Percentiles rank a stretch among this genome's conserved stretches.
Evolutionary conservation across 2,797 vertebrate genomes (phyloP).

Genomic region (Enteromius argenteus): DNA sequence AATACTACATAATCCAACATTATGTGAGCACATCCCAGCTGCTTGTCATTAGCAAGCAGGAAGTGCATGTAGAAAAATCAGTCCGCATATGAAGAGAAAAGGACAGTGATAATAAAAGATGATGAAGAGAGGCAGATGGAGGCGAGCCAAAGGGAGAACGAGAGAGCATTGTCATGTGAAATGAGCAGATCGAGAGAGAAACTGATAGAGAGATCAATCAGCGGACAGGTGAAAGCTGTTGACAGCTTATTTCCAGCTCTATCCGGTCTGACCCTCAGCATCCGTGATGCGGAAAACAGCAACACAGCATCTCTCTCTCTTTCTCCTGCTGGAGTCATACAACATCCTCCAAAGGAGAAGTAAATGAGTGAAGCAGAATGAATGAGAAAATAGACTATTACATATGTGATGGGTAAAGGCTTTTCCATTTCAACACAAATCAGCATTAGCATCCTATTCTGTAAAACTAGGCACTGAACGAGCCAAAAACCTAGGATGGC

Average conservation of each 20-base stretch:
- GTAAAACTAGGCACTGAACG: background rate
- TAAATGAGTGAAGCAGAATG: background rate
- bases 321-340: background rate
- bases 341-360: background rate
- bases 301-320: slow-evolving; percentile 13
- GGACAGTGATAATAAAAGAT: slow-evolving; percentile 32
- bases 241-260: slow-evolving; percentile 55
- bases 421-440: background rate
- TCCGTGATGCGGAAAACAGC: slow-evolving; percentile 48
- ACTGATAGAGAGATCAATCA: slow-evolving; percentile 55
- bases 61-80: background rate
- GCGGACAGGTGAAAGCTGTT: slow-evolving; percentile 54
- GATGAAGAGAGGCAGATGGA: slow-evolving; percentile 46
- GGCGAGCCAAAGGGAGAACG: slow-evolving; percentile 28
- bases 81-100: background rate
- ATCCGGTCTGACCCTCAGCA: slow-evolving; percentile 47
- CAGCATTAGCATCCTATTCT: background rate
- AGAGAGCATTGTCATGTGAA: slow-evolving; percentile 38
- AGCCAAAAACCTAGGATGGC: background rate
- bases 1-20: background rate
- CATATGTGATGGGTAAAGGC: background rate
- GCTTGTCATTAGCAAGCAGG: background rate
- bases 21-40: background rate
- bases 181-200: slow-evolving; percentile 21
- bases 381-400: background rate